These are phyloP conservation scores for Antennarius striatus DNA, from an alignment of 2,113 vertebrate genomes.

Conservation along the genomic window DNA sequence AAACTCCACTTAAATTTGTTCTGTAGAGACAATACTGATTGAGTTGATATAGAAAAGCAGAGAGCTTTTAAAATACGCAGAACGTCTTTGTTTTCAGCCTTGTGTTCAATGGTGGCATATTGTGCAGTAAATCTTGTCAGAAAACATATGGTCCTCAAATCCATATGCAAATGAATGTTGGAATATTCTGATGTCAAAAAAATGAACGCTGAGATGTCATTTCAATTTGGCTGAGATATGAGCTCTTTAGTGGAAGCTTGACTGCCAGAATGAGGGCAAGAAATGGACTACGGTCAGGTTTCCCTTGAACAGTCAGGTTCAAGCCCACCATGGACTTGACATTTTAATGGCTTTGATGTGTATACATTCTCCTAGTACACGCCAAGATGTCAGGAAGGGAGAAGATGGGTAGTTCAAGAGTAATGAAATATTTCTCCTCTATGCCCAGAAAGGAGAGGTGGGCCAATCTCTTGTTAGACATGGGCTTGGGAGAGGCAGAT, in stretches of 20 bases:
- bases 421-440: slow-evolving; percentile 16
- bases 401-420: slow-evolving; percentile 6
- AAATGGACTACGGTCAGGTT: slow-evolving; percentile 50
- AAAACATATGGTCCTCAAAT: slow-evolving; percentile 61
- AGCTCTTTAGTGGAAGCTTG: slow-evolving; percentile 43
- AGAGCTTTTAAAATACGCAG: slow-evolving; percentile 17
- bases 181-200: slow-evolving; percentile 33
- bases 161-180: slow-evolving; percentile 51
- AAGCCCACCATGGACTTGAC: slow-evolving; percentile 50
- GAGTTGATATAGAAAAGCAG: slow-evolving; percentile 25
- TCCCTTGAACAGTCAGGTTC: slow-evolving; percentile 52
- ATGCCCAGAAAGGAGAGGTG: slow-evolving; percentile 6
- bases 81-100: slow-evolving; percentile 21
- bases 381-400: slow-evolving; percentile 31
- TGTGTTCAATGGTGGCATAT: slow-evolving; percentile 35
- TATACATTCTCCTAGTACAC: slow-evolving; percentile 47
- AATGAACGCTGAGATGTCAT: slow-evolving; percentile 44
- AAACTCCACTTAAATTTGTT: background rate
- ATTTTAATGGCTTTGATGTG: slow-evolving; percentile 74
- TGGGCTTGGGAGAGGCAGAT: too few species aligned
- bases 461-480: background rate
- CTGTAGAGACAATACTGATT: slow-evolving; percentile 8
- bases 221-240: slow-evolving; percentile 33
- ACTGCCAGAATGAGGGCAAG: slow-evolving; percentile 57
- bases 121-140: slow-evolving; percentile 58